Base-by-base conservation (phyloP, 2,888 invertebrate species). In the Sarcophaga caerulescens region DNA sequence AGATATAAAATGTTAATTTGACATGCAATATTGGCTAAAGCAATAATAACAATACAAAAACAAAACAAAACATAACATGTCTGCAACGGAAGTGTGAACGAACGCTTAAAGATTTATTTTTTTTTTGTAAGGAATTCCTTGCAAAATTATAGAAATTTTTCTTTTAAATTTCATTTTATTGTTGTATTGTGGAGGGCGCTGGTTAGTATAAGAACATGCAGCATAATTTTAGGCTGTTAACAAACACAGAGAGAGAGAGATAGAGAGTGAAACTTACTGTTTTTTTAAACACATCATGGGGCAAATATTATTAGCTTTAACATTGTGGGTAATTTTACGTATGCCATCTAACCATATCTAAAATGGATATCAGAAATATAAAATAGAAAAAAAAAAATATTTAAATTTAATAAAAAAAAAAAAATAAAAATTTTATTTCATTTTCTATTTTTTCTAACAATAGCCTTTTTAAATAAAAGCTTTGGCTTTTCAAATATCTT, bases 241-340 rank as follows among this genome's bases (percentile, higher is more conserved):
- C 35, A n/a, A n/a, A 35, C 10, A 35, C 0, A 10, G 35, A 8
- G 6, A 35, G 6, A 35, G 35, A 35, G 35, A 35, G 35, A 35
- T 2, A 35, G 35, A 8, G 35, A 17, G 66, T 12, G 23, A 11
- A 87, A 98, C 99, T 98, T 96, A 99, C 99, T 99, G 99, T 95
- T 99, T 99, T 94, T 97, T 98, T 90, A 99, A 96, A 94, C 98
- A 98, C 91, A 98, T 99, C 97, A 98, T 97, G 81, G 99, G 99
- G 94, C 99, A 99, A 91, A 99, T 96, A 95, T 99, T 99, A 95
- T 98, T 99, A 91, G 98, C 98, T 95, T 99, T 99, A 92, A 98
- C 98, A 95, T 99, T 99, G 95, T 99, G 98, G 88, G 99, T 98
- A 93, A 99, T 98, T 94, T 95, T 95, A 94, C 99, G 95, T 91